Base-by-base conservation (phyloP, 2,888 invertebrate species). In the Aelia acuminata region DNA sequence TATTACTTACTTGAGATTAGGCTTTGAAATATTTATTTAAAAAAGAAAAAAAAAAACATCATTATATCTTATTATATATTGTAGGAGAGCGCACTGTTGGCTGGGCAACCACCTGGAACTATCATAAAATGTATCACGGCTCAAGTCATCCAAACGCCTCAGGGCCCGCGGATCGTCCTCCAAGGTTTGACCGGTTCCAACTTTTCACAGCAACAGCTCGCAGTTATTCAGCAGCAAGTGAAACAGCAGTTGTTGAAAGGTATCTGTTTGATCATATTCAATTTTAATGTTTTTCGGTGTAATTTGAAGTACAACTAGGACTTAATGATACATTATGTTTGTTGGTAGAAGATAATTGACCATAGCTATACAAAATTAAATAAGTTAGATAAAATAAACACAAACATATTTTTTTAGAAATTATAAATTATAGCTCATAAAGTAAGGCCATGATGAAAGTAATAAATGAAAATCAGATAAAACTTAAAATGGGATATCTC, bases 231-330 rank as follows among this genome's bases (percentile, higher is more conserved):
- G 91, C 96, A 97, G 91, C 97, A 97, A 93, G 97, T 97, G 31
- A 97, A 97, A 92, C 97, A 97, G 91, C 97, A 97, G 92, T 93
- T 97, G 87, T 93, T 97, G 87, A 97, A 97, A 95, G 96, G 96
- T 97, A 92, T 63, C n/a, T n/a, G n/a, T n/a, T 75, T 50, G 26
- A 43, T 84, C 20, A 43, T 31, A 2, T 2, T 84, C 1, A 11
- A 43, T 43, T n/a, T 84, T 26, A 26, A 43, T 1, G 13, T 20
- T 26, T 39, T 39, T 35, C 35, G 35, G 8, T 31, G 11, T 35
- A 70, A 70, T n/a, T n/a, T n/a, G n/a, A n/a, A n/a, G n/a, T n/a
- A n/a, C n/a, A n/a, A n/a, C n/a, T n/a, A n/a, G n/a, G n/a, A n/a
- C n/a, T n/a, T n/a, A n/a, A n/a, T n/a, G n/a, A n/a, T n/a, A n/a